Percentiles rank a stretch among this genome's conserved stretches.
phyloP scores from a whole-genome alignment of 2,113 vertebrate species.

The Eulacestoma nigropectus region DNA sequence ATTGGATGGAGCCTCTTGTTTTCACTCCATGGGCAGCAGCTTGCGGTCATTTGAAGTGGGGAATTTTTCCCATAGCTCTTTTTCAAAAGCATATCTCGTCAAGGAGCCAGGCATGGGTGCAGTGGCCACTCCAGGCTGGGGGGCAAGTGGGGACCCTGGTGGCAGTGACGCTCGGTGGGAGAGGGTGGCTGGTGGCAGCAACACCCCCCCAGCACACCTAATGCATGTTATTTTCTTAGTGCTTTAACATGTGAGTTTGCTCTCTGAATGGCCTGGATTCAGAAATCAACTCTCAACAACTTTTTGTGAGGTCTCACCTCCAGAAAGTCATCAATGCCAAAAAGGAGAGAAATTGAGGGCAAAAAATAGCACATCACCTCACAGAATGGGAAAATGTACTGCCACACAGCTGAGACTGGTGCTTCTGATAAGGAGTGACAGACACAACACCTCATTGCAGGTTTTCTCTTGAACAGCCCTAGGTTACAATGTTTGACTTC shows the following conservation, averaged over 20 bases:
- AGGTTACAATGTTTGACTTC: not conserved
- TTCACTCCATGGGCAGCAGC: fast-evolving
- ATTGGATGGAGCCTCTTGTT: not conserved
- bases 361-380: not conserved
- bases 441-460: not conserved
- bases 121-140: fast-evolving
- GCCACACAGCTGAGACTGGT: not conserved
- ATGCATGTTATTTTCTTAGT: not conserved
- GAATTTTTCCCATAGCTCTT: not conserved
- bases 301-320: not conserved
- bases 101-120: not conserved
- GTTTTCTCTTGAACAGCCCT: not conserved
- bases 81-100: not conserved
- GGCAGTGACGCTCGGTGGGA: fast-evolving
- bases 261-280: not conserved
- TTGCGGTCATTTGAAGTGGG: not conserved
- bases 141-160: fast-evolving
- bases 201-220: too few species aligned
- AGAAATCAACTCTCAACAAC: not conserved
- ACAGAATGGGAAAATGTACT: not conserved
- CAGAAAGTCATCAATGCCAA: not conserved
- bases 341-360: not conserved
- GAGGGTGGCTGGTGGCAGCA: fast-evolving
- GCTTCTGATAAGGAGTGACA: not conserved
- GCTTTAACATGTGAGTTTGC: not conserved